Evolutionary conservation across 2,113 vertebrate genomes (phyloP), one percentile per base, ranked within the genome.

Genomic region (Phrynosoma platyrhinos): DNA sequence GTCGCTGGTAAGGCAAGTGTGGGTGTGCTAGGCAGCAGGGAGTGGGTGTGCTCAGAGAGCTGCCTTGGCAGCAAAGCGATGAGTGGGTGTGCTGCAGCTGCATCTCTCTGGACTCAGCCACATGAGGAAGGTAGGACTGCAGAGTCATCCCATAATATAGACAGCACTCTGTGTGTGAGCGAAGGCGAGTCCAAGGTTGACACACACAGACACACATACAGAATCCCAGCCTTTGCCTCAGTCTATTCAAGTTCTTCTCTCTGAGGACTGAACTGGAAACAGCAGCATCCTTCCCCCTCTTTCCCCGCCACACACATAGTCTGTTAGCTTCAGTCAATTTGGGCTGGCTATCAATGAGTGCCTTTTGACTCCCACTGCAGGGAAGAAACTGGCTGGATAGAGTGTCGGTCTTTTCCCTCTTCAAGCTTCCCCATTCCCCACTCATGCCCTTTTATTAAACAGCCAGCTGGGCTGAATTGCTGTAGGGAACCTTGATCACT

Each of bases 21-120:
- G 88, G 84, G 88, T 82, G 58, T 77, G 47, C 62, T 58, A 76
- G 53, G 83, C 88, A 77, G 64, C 72, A 23, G 72, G 21, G 84
- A 2, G 90, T 91, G 95, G 95, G 94, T 82, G 90, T 71, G 71
- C n/a, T 90, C 0, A 0, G 0, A 77, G 80, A 79, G 90, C 90
- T 91, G 9, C 92, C 92, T 83, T 94, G 83, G 95, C 94, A 95
- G 95, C 95, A 25, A 90, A 0, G 20, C 79, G 30, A 82, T 58
- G 72, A 92, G 74, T 2, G 87, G 2, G 0, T 55, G 83, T 76
- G 83, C 84, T 36, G 89, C 92, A 95, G 95, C 91, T 92, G 87
- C 62, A 92, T 85, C 78, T 47, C 20, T 91, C 89, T 80, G 74
- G 77, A 90, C 87, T 86, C 32, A 21, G 87, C 90, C 87, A 88